Evolutionary conservation across 2,113 vertebrate species (phyloP), one percentile per base, ranked within the genome.

Genomic region (Tachuris rubrigastra): DNA sequence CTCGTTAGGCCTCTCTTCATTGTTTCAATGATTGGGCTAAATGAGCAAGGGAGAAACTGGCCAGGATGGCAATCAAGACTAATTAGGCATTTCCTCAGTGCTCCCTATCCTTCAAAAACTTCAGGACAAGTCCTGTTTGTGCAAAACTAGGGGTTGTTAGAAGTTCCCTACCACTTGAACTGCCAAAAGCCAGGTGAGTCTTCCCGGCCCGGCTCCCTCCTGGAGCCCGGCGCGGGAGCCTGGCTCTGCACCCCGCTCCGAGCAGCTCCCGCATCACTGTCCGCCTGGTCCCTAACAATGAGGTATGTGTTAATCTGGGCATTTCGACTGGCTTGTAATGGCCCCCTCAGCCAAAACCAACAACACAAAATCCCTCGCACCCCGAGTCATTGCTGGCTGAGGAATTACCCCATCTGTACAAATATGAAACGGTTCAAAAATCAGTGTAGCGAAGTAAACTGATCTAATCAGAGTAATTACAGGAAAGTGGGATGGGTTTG

Each of bases 301-400:
- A 98, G 96, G 95, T 98, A 97, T 98, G 98, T 98, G 98, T 98
- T 97, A 98, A 97, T 98, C 91, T 96, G 96, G 96, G 97, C 97
- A 96, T 97, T 97, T 80, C 85, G 58, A 65, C 96, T 96, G 56
- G 96, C 95, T 98, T 90, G 94, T 94, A 85, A 83, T 24, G 49
- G 94, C 74, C 89, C 73, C 35, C 53, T 44, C 72, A n/a, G 96
- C 98, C 98, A 98, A 98, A 98, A 97, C 90, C 72, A 98, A 98
- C 97, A 98, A 16, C 94, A 67, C 87, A 88, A 97, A 97, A 96
- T 98, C 97, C 95, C 92, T 94, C 96, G 89, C 81, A 56, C 92
- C 95, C 95, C 19, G 84, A 95, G 90, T 97, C 98, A 78, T 72
- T 95, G 96, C 97, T 98, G 97, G 98, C 98, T 41, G 55, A 96